These are phyloP conservation scores for Strix aluco DNA, from an alignment of 2,113 vertebrate species.

Conservation along the genomic window DNA sequence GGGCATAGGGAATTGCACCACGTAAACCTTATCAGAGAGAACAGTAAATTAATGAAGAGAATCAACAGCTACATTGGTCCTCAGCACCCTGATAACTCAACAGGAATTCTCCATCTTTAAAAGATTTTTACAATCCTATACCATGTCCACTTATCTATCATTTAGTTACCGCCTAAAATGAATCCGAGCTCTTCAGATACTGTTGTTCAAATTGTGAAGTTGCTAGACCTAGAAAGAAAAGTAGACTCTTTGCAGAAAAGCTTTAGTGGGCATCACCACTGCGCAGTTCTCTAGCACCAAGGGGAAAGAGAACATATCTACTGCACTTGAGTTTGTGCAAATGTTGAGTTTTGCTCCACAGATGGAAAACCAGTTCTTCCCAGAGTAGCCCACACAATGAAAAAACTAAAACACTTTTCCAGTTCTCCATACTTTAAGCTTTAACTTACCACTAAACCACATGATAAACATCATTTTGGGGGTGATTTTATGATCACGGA, in stretches of 20 bases:
- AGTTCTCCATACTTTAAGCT: background rate
- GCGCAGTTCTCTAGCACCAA: background rate
- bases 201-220: background rate
- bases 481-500: conserved; percentile 98
- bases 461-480: conserved; percentile 99
- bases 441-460: conserved; percentile 98
- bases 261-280: background rate
- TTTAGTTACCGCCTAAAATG: background rate
- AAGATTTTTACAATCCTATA: background rate
- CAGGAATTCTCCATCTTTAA: background rate
- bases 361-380: background rate
- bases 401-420: background rate
- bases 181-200: background rate
- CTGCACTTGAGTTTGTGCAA: background rate
- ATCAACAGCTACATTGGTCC: background rate
- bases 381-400: background rate
- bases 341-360: background rate
- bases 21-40: conserved; percentile 80
- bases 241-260: background rate
- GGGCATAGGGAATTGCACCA: conserved; percentile 94
- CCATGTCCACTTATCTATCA: background rate
- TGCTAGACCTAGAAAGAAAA: background rate
- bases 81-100: background rate
- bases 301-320: background rate
- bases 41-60: background rate